Percentiles rank a stretch among this genome's conserved stretches.
phyloP scores from a whole-genome alignment of 2,888 invertebrate species.

The Eledona agricola region DNA sequence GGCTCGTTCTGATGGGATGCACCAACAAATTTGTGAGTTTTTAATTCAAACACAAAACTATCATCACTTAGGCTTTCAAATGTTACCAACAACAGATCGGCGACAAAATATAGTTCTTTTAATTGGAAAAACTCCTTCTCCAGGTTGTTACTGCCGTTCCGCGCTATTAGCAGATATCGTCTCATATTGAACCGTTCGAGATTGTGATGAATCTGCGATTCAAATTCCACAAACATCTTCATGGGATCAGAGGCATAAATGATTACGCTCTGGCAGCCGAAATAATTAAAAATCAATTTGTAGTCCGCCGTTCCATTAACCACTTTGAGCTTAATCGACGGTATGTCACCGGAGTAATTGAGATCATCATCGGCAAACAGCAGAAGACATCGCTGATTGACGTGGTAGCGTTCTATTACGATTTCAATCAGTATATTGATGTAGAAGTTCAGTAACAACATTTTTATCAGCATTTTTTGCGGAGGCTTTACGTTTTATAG shows the following conservation, averaged over 20 bases:
- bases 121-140: constrained; percentile 19
- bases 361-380: constrained; percentile 33
- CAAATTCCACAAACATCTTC: constrained; percentile 16
- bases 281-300: constrained; percentile 21
- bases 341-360: constrained; percentile 20
- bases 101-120: constrained; percentile 23
- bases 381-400: constrained; percentile 30
- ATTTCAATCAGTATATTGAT: constrained; percentile 24
- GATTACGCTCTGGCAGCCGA: constrained; percentile 31
- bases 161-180: constrained; percentile 19
- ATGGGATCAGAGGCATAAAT: constrained; percentile 8
- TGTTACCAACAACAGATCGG: constrained; percentile 14
- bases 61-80: neutral
- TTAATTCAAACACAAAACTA: constrained; percentile 9
- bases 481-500: constrained; percentile 1
- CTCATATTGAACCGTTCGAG: constrained; percentile 27
- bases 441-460: constrained; percentile 26
- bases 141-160: constrained; percentile 3
- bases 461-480: constrained; percentile 8
- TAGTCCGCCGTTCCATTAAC: constrained; percentile 3
- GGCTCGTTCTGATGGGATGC: constrained; percentile 7
- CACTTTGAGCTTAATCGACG: constrained; percentile 26
- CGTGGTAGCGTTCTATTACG: constrained; percentile 28
- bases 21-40: constrained; percentile 28
- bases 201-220: constrained; percentile 10